Percentiles rank a stretch among this genome's conserved stretches.
phyloP scores from a whole-genome alignment of 2,113 vertebrate species.

The Pygathrix nemaeus region DNA sequence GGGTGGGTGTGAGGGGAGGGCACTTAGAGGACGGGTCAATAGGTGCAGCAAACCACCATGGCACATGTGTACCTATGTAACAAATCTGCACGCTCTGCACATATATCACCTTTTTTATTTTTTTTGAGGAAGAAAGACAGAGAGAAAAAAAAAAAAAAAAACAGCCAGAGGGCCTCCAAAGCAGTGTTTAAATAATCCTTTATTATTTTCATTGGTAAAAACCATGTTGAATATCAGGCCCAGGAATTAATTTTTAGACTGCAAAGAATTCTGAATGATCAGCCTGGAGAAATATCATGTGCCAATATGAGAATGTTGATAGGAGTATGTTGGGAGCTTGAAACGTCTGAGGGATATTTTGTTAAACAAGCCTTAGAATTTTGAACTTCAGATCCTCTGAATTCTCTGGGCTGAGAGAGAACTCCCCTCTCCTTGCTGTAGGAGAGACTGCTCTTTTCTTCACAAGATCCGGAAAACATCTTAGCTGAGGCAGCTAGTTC shows the following conservation, averaged over 20 bases:
- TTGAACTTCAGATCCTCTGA: neutral
- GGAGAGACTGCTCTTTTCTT: neutral
- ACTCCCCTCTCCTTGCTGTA: neutral
- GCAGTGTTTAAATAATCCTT: neutral
- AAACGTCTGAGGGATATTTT: neutral
- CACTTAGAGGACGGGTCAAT: no score
- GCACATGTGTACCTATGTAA: no score
- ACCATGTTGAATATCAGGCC: neutral
- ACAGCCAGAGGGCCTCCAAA: neutral
- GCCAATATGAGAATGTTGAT: neutral
- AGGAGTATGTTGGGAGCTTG: no score
- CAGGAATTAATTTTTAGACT: neutral
- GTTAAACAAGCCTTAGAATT: neutral
- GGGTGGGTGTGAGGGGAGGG: no score
- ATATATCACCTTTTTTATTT: fast-evolving
- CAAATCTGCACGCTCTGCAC: no score
- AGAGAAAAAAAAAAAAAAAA: neutral
- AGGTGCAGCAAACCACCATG: no score
- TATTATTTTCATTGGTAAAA: neutral
- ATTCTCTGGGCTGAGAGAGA: neutral
- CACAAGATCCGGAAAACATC: neutral
- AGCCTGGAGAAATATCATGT: neutral
- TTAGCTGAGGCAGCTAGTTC: neutral
- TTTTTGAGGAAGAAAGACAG: no score
- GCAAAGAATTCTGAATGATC: neutral